Percentiles rank a stretch among this genome's conserved stretches.
Evolutionary conservation across 92 coral and sea anemone species (phyloP).

Genomic region (Muricea muricata): DNA sequence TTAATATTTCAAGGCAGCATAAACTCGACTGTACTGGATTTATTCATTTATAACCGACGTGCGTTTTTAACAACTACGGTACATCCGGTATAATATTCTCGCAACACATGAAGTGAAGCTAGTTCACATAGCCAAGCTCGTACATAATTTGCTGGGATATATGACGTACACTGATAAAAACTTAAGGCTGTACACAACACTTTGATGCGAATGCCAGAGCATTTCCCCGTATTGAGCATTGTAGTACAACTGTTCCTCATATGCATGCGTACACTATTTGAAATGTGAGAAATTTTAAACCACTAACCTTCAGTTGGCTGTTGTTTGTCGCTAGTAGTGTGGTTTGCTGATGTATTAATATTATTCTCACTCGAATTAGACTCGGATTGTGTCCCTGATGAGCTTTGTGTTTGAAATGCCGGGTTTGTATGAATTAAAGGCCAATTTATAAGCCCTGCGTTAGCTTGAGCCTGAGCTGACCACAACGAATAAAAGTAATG

Average conservation of each 20-base stretch:
- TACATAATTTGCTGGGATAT: not conserved
- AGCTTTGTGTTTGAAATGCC: slow-evolving; percentile 3
- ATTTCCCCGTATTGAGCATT: not conserved
- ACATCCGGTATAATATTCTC: too few species aligned
- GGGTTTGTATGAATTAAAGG: slow-evolving; percentile 21
- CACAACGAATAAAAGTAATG: slow-evolving; percentile 30
- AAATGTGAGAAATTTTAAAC: not conserved
- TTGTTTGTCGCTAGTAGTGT: not conserved
- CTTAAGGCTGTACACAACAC: not conserved
- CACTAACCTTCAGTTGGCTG: slow-evolving; percentile 12
- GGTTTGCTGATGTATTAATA: not conserved
- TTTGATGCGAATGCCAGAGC: not conserved
- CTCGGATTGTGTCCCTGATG: not conserved
- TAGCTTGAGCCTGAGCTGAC: not conserved
- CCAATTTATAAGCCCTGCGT: slow-evolving; percentile 24
- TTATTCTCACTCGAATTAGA: not conserved
- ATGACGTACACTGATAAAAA: not conserved
- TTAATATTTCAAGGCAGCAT: too few species aligned
- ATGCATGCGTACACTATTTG: not conserved
- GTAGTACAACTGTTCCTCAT: not conserved
- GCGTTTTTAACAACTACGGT: too few species aligned
- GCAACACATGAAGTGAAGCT: too few species aligned
- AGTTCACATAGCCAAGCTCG: too few species aligned
- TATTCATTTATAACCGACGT: too few species aligned
- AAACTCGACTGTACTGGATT: too few species aligned